Conservation (phyloP, 2,888 invertebrate genomes). For the Elegia similella region DNA sequence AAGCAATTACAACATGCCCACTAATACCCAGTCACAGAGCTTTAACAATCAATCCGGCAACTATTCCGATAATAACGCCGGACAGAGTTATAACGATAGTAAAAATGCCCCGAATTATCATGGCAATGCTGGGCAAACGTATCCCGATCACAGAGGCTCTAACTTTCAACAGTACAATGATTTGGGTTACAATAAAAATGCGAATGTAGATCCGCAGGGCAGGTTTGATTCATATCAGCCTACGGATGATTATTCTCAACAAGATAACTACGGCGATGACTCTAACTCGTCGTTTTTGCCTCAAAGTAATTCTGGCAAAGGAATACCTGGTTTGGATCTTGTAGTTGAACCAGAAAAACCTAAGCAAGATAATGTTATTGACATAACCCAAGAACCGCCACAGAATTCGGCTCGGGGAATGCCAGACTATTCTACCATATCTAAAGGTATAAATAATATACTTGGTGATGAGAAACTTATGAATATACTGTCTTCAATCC, state of each 20-base stretch:
- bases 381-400: constrained; percentile 50
- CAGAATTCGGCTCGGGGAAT: constrained; percentile 28
- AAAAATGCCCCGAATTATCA: constrained; percentile 23
- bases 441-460: constrained; percentile 83
- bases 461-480: constrained; percentile 84
- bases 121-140: constrained; percentile 27
- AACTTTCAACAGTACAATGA: constrained; percentile 5
- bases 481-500: constrained; percentile 79
- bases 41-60: constrained; percentile 30
- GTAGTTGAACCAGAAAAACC: constrained; percentile 70
- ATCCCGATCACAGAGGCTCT: background rate
- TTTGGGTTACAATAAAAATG: constrained; percentile 2
- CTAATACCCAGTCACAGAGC: constrained; percentile 27
- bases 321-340: constrained; percentile 88
- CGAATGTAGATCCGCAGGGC: constrained; percentile 42
- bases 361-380: constrained; percentile 46
- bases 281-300: constrained; percentile 53
- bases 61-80: constrained; percentile 31
- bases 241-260: constrained; percentile 32
- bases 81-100: constrained; percentile 25
- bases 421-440: constrained; percentile 82
- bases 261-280: constrained; percentile 24
- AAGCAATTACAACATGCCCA: constrained; percentile 29
- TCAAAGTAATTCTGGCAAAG: constrained; percentile 60
- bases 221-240: constrained; percentile 50